These are phyloP conservation scores for Patella caerulea DNA, from an alignment of 2,888 invertebrate species.

Conservation along the genomic window DNA sequence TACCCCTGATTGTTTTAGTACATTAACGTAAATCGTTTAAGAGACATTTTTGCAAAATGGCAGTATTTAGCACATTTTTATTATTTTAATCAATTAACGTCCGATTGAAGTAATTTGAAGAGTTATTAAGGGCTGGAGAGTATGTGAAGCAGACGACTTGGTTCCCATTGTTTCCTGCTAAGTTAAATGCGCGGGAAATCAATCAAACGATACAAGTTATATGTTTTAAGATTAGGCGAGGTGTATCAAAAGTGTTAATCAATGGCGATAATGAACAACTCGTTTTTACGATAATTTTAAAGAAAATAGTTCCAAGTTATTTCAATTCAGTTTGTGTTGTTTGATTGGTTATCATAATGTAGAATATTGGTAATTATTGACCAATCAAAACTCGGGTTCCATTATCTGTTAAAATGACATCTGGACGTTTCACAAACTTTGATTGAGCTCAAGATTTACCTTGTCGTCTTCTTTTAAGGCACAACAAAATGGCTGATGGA, in stretches of 20 bases:
- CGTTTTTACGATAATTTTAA: too few relatives aligned
- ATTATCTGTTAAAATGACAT: background rate
- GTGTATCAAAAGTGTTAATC: too few relatives aligned
- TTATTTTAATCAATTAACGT: constrained; percentile 10
- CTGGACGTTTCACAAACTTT: background rate
- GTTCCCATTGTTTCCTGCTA: constrained; percentile 1
- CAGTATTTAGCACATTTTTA: background rate
- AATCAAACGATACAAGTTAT: too few relatives aligned
- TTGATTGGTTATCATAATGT: constrained; percentile 5
- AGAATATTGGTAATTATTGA: constrained; percentile 4
- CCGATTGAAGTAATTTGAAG: constrained; percentile 4
- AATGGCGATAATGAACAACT: too few relatives aligned
- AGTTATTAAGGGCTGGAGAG: constrained; percentile 7
- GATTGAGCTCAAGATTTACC: background rate
- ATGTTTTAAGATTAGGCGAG: too few relatives aligned
- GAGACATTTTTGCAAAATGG: constrained; percentile 7
- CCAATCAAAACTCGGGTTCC: background rate
- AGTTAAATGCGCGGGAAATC: background rate
- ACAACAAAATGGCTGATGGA: background rate
- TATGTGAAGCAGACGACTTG: constrained; percentile 1
- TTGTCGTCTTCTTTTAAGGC: background rate
- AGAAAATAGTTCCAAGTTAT: too few relatives aligned
- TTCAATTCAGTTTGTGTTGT: background rate
- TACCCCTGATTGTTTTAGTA: background rate
- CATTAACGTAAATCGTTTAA: constrained; percentile 10